A percentile compares a stretch with the other conserved stretches of the same genome.
Evolutionary conservation across 1,140 invertebrate genomes (phyloP).

Genomic region (Rhopalosiphum maidis): DNA sequence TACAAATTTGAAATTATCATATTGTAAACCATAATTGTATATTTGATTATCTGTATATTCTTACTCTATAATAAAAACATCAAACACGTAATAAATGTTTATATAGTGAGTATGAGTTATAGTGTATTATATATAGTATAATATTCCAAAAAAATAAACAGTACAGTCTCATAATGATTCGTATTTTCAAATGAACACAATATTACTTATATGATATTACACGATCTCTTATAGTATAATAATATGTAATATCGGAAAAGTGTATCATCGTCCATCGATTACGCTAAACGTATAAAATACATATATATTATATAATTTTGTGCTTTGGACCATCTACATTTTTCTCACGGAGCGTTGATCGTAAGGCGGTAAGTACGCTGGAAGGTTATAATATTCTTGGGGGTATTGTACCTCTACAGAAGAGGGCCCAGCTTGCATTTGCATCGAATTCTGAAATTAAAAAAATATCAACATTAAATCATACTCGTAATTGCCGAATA

Average conservation of each 20-base stretch:
- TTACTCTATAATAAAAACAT: neutral
- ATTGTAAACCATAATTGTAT: neutral
- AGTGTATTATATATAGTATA: neutral
- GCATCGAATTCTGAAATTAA: neutral
- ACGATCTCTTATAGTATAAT: neutral
- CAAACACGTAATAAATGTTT: neutral
- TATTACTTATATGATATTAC: neutral
- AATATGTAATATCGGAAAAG: neutral
- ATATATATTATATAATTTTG: neutral
- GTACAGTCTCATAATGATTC: neutral
- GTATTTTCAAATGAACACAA: neutral
- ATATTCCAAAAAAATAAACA: neutral
- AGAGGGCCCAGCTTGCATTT: neutral
- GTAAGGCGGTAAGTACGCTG: neutral
- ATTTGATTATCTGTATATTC: neutral
- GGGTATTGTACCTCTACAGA: neutral
- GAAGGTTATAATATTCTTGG: neutral
- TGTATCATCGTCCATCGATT: neutral
- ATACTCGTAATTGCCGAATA: neutral
- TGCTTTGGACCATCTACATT: neutral
- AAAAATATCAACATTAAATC: neutral
- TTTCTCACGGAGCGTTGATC: neutral
- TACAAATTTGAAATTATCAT: too few species aligned
- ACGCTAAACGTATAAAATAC: neutral
- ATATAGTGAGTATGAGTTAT: too few species aligned